Percentiles rank a stretch among this genome's conserved stretches.
Conservation (phyloP, 2,888 invertebrate genomes). For the Hymenopus coronatus region DNA sequence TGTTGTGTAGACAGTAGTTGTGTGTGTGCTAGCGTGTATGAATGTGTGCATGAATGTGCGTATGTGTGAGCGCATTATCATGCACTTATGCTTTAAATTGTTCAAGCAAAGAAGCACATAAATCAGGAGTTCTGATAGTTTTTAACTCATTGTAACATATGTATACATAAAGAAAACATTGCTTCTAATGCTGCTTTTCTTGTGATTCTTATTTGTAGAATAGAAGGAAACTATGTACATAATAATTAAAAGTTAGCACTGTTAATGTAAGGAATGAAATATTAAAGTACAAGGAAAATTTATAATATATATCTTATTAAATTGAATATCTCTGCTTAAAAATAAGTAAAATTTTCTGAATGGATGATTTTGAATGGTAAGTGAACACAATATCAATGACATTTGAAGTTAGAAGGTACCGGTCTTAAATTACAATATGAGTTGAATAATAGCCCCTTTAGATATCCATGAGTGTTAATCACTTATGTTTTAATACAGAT, state of each 20-base stretch:
- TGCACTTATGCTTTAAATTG: not conserved
- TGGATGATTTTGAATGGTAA: not conserved
- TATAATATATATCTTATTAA: not conserved
- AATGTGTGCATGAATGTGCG: slow-evolving; percentile 1
- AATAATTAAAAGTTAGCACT: not conserved
- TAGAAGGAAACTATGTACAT: not conserved
- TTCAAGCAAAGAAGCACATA: not conserved
- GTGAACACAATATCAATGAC: not conserved
- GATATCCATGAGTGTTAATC: too few species aligned
- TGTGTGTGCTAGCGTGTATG: not conserved
- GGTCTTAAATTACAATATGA: too few species aligned
- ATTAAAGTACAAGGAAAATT: not conserved
- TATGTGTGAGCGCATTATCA: not conserved
- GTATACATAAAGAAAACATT: not conserved
- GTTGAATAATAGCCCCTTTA: too few species aligned
- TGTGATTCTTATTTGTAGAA: not conserved
- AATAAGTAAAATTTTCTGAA: not conserved
- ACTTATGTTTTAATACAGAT: not conserved
- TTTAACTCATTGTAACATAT: not conserved
- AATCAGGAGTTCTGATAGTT: not conserved
- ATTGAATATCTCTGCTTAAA: too few species aligned
- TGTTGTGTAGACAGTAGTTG: not conserved
- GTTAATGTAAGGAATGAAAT: not conserved
- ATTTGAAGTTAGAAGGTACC: too few species aligned
- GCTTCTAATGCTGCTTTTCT: not conserved